These are phyloP conservation scores for Rhyacophila evoluta DNA, from an alignment of 2,888 invertebrate genomes.

Conservation along the genomic window DNA sequence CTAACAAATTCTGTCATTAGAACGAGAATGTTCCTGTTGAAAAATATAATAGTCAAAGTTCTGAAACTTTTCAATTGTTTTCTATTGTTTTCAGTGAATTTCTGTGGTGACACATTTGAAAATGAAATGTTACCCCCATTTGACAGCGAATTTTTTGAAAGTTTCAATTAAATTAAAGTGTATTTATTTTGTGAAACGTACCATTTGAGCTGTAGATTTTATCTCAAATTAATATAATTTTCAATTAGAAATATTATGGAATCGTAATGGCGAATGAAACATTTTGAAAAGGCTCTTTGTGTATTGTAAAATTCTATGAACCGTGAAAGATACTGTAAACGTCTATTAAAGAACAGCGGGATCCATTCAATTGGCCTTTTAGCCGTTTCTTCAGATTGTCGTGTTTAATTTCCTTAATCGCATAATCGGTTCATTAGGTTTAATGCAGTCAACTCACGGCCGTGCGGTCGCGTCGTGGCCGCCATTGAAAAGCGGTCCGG, in stretches of 20 bases:
- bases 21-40: no score
- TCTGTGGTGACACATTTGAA: no score
- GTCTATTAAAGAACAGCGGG: not conserved
- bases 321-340: not conserved
- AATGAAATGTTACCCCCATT: no score
- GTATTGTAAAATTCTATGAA: not conserved
- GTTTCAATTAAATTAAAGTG: no score
- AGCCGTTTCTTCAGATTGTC: not conserved
- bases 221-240: not conserved
- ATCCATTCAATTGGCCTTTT: not conserved
- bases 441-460: constrained; percentile 14
- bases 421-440: constrained; percentile 11
- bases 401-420: constrained; percentile 4
- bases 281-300: not conserved
- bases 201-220: not conserved
- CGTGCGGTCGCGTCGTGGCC: not conserved
- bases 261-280: not conserved
- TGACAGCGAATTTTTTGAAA: no score
- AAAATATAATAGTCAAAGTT: no score
- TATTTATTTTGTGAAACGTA: no score
- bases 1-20: no score
- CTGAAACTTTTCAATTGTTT: no score
- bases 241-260: no score
- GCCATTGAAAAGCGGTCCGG: not conserved
- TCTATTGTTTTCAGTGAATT: no score